Conservation (phyloP, 2,888 invertebrate genomes). For the Chamaedrilus cognettii region DNA sequence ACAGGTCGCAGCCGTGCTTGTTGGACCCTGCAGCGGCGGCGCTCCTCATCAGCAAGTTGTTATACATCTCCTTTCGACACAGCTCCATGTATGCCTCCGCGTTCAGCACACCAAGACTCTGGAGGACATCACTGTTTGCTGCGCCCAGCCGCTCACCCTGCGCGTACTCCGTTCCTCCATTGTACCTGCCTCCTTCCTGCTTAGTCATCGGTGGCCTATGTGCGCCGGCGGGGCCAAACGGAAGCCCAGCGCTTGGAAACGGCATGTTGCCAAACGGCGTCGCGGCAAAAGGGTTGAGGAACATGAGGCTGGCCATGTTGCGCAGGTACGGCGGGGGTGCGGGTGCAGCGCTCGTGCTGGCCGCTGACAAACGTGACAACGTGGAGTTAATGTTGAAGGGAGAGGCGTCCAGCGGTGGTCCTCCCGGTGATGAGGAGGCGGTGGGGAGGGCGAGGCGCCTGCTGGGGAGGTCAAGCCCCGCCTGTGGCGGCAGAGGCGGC, state of each 20-base stretch:
- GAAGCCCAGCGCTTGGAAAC: not conserved
- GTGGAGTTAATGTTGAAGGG: not conserved
- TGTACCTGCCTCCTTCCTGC: not conserved
- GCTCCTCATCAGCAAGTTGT: slow-evolving; percentile 48
- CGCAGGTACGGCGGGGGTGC: slow-evolving; percentile 1
- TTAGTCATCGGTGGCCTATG: not conserved
- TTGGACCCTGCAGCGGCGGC: not conserved
- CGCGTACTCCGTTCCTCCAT: too few species aligned
- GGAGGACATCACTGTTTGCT: slow-evolving; percentile 6
- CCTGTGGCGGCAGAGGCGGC: not conserved
- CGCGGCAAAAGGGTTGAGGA: slow-evolving; percentile 11
- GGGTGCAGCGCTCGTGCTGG: not conserved
- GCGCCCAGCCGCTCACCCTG: too few species aligned
- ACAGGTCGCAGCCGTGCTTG: not conserved
- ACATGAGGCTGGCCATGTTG: slow-evolving; percentile 19
- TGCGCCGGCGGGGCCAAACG: not conserved
- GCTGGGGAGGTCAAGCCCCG: slow-evolving; percentile 37
- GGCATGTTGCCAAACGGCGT: not conserved
- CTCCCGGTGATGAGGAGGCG: not conserved
- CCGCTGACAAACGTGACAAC: not conserved
- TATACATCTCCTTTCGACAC: slow-evolving; percentile 68
- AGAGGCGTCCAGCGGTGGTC: not conserved
- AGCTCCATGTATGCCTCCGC: slow-evolving; percentile 80
- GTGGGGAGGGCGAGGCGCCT: not conserved
- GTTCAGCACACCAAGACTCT: slow-evolving; percentile 26